phyloP scores from a whole-genome alignment of 2,888 invertebrate genomes.

The Dermolepida albohirtum region DNA sequence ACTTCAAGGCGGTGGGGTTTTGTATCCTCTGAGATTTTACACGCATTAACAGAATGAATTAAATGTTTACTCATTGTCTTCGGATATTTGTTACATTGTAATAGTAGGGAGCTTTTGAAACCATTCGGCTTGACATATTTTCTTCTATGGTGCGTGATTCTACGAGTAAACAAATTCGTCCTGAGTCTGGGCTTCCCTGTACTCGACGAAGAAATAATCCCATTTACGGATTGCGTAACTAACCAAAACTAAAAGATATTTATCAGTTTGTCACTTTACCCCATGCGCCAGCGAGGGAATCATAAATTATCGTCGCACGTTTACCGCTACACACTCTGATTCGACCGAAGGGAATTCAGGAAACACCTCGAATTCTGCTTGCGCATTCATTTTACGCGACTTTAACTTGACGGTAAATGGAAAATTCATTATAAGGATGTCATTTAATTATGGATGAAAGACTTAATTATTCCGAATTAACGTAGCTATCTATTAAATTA shows the following conservation, averaged over 20 bases:
- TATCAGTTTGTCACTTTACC: slow-evolving; percentile 41
- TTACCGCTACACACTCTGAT: slow-evolving; percentile 11
- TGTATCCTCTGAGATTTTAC: background rate
- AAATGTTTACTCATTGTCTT: slow-evolving; percentile 3
- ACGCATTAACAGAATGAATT: background rate
- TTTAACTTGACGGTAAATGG: slow-evolving; percentile 16
- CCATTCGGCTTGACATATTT: background rate
- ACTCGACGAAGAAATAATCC: slow-evolving; percentile 31
- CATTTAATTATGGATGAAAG: slow-evolving; percentile 24
- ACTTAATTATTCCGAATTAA: slow-evolving; percentile 19
- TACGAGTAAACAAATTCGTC: slow-evolving; percentile 21
- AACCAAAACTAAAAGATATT: slow-evolving; percentile 43
- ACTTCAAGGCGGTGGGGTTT: background rate
- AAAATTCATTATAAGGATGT: slow-evolving; percentile 23
- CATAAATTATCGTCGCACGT: slow-evolving; percentile 31
- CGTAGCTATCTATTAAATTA: slow-evolving; percentile 1
- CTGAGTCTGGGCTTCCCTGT: background rate
- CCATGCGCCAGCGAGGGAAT: slow-evolving; percentile 21
- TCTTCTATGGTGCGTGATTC: background rate
- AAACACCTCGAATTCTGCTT: background rate
- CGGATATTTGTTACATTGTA: background rate
- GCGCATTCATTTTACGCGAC: slow-evolving; percentile 27
- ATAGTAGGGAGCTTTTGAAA: background rate
- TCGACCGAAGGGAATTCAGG: slow-evolving; percentile 1
- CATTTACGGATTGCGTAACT: slow-evolving; percentile 38